A percentile compares a stretch with the other conserved stretches of the same genome.
Conservation (phyloP, 2,113 vertebrate species). For the Indicator indicator region DNA sequence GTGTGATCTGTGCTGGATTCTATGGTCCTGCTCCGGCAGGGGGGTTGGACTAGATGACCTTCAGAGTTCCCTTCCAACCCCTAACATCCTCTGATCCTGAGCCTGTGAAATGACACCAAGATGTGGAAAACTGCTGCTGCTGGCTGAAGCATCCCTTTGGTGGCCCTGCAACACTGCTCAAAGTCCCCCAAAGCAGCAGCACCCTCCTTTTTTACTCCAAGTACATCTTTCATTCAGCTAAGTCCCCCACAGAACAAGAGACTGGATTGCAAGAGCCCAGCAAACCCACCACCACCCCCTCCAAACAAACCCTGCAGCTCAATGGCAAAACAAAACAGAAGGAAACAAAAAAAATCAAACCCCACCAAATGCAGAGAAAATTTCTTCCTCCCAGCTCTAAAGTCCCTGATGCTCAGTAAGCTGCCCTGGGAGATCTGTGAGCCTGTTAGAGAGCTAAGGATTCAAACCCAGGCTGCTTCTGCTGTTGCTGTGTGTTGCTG, state of each 20-base stretch:
- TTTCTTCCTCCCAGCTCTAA: neutral
- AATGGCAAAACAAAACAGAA: neutral
- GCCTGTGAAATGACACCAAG: neutral
- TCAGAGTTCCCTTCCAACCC: no score
- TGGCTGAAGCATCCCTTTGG: neutral
- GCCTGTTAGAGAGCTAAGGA: accelerated
- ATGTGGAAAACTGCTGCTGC: neutral
- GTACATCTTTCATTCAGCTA: neutral
- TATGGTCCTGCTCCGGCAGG: no score
- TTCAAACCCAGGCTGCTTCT: neutral
- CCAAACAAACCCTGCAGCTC: neutral
- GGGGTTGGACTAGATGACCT: no score
- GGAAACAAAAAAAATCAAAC: neutral
- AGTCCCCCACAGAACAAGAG: neutral
- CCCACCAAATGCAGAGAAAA: neutral
- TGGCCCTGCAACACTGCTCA: accelerated
- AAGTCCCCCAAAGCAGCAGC: neutral
- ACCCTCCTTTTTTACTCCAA: neutral
- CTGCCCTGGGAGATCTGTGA: neutral
- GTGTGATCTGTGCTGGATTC: no score
- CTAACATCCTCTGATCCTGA: no score
- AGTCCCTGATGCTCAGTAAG: neutral
- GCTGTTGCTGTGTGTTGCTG: neutral
- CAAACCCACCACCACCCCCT: neutral
- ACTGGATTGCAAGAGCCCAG: neutral